Base-by-base conservation (phyloP, 2,888 invertebrate species). In the Orgyia antiqua region DNA sequence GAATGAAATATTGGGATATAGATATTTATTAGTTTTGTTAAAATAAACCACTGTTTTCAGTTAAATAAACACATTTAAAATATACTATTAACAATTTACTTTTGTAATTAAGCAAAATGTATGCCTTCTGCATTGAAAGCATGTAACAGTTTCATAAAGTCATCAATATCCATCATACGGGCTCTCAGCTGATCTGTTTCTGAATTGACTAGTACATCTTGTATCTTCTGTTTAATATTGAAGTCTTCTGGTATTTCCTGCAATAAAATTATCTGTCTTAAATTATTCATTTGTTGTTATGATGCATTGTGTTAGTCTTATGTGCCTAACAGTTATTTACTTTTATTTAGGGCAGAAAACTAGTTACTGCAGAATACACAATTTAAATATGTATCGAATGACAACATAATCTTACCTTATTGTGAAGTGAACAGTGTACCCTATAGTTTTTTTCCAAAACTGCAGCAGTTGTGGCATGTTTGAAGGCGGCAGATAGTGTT, bases 101-200 rank as follows among this genome's bases (percentile, higher is more conserved):
- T 32, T 26, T 32, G 31, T 58, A 20, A 13, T 9, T 71, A 93
- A 40, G 93, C 89, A 86, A 99, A 99, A 87, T 99, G 98, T 69
- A 99, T 93, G 59, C 97, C 98, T 73, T 93, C 93, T 31, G 90
- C 88, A 78, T 99, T 99, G 70, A 98, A 98, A 19, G 92, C 92
- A 73, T 94, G 91, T 56, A 98, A 79, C 33, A 98, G 79, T 44
- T 88, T 89, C 83, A 98, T 92, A 68, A 99, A 99, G 69, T 99
- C 98, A 84, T 99, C 98, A 49, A 95, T 92, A 65, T 98, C 97
- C 98, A 99, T 96, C 3, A 91, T 92, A 57, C 99, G 88, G 0
- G 99, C 96, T 60, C 99, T 89, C 71, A 92, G 92, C 48, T 93
- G 89, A 31, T 91, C 92, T 58, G 92, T 93, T 41, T 88, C 89